Percentiles rank a stretch among this genome's conserved stretches.
Conservation (phyloP, 2,888 invertebrate species). For the Torymus aiolomorphi region DNA sequence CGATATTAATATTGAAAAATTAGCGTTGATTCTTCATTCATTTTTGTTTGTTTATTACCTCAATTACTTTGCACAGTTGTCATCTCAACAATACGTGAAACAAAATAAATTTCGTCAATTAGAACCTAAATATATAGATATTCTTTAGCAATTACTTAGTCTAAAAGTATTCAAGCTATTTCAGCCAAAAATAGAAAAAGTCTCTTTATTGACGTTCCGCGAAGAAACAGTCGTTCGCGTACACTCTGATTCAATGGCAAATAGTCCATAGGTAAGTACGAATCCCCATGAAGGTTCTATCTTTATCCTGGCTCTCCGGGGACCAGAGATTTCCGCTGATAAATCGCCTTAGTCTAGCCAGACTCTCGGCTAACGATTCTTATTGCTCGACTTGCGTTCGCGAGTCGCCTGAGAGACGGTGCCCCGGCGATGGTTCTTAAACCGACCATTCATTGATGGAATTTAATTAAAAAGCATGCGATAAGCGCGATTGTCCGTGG, state of each 20-base stretch:
- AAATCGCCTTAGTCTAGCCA: constrained; percentile 22
- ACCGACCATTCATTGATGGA: not conserved
- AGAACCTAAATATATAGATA: no score
- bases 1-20: no score
- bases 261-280: constrained; percentile 5
- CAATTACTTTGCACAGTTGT: no score
- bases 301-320: not conserved
- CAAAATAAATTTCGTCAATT: no score
- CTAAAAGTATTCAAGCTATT: no score
- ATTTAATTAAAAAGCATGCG: constrained; percentile 2
- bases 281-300: not conserved
- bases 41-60: no score
- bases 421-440: not conserved
- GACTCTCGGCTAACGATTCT: not conserved
- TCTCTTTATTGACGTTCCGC: no score
- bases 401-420: not conserved
- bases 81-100: no score
- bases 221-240: not conserved
- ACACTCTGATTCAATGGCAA: not conserved
- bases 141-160: no score
- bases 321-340: constrained; percentile 20
- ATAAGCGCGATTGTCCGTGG: not conserved
- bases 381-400: not conserved
- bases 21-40: no score
- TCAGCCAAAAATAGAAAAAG: not conserved